These are phyloP conservation scores for Bolborhynchus lineola DNA, from an alignment of 2,113 vertebrate genomes.

Conservation along the genomic window DNA sequence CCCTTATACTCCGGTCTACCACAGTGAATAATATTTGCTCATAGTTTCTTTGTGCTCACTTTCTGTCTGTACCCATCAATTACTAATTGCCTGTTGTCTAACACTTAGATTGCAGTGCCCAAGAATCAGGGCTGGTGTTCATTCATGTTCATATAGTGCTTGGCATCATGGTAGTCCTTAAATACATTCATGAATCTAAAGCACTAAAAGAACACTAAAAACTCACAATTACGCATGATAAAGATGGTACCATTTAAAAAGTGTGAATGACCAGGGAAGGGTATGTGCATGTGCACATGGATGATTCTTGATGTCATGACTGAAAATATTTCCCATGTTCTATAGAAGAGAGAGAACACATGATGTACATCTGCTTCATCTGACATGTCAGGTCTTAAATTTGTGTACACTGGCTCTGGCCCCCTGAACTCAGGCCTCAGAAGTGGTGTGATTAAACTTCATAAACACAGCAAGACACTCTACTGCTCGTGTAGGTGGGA, in stretches of 20 bases:
- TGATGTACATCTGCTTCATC: not conserved
- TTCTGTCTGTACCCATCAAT: not conserved
- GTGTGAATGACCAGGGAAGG: not conserved
- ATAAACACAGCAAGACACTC: not conserved
- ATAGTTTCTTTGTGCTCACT: not conserved
- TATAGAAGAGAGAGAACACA: not conserved
- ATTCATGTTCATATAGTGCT: not conserved
- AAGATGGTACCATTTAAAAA: not conserved
- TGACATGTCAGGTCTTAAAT: not conserved
- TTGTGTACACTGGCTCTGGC: not conserved
- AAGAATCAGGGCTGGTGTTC: not conserved
- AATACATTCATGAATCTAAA: not conserved
- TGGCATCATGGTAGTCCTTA: not conserved
- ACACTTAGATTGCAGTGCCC: not conserved
- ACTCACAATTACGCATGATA: not conserved
- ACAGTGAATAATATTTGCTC: not conserved
- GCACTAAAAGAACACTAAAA: not conserved
- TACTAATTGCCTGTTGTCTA: not conserved
- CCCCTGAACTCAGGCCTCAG: not conserved
- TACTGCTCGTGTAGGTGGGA: not conserved
- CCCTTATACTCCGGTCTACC: not conserved
- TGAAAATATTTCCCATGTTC: rapidly evolving
- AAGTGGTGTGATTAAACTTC: not conserved
- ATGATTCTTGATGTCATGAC: not conserved
- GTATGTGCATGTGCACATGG: not conserved